Evolutionary conservation across 2,113 vertebrate species (phyloP).

Genomic region (Takifugu flavidus): DNA sequence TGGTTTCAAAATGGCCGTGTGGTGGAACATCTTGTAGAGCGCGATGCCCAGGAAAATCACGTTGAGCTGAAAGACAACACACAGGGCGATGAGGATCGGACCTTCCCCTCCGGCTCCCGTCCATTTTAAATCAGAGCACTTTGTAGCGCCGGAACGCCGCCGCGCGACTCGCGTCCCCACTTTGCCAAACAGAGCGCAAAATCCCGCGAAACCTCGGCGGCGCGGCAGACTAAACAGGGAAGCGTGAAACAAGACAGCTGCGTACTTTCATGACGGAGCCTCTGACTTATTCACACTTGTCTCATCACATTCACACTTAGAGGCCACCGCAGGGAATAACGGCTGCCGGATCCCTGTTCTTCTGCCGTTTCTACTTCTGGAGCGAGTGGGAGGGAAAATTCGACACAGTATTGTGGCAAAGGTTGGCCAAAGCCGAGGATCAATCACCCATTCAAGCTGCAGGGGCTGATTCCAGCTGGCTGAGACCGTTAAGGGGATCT

Average conservation of each 20-base stretch:
- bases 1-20: constrained; percentile 97
- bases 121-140: constrained; percentile 62
- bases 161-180: constrained; percentile 43
- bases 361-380: constrained; percentile 1
- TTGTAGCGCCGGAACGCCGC: constrained; percentile 36
- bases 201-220: constrained; percentile 42
- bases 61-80: constrained; percentile 71
- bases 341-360: constrained; percentile 6
- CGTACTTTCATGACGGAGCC: constrained; percentile 31
- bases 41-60: constrained; percentile 99
- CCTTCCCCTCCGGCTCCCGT: constrained; percentile 15
- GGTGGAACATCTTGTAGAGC: constrained; percentile 99
- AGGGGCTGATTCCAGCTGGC: too few relatives aligned
- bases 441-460: too few relatives aligned
- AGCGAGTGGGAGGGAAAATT: not conserved
- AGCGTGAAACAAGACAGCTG: constrained; percentile 41
- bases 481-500: too few relatives aligned
- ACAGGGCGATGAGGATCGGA: constrained; percentile 8
- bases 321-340: constrained; percentile 26
- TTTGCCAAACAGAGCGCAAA: constrained; percentile 71
- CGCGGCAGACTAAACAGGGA: constrained; percentile 19
- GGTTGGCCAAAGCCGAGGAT: too few relatives aligned
- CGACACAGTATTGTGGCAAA: too few relatives aligned
- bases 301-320: constrained; percentile 53
- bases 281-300: constrained; percentile 51